phyloP scores from a whole-genome alignment of 2,113 vertebrate genomes.

The Campylomormyrus tamandua region DNA sequence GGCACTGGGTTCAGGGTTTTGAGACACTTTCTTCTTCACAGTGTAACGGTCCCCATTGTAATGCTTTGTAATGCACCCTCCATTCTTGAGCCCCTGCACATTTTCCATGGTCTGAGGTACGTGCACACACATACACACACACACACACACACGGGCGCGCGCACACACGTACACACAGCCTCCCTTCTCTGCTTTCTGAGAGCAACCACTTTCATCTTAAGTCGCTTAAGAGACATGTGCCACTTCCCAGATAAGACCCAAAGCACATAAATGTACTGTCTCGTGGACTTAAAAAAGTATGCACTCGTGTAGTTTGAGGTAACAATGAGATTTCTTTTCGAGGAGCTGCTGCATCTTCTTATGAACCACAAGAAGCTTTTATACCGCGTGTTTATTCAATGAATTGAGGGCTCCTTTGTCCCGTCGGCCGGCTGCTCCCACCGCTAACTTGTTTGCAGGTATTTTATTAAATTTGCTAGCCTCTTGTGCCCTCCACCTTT shows the following conservation, averaged over 20 bases:
- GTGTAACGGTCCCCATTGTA: background rate
- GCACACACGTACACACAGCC: background rate
- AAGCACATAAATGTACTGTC: background rate
- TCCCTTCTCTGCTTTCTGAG: background rate
- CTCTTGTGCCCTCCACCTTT: background rate
- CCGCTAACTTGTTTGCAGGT: background rate
- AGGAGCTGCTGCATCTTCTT: background rate
- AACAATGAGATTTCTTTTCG: background rate
- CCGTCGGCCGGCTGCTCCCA: background rate
- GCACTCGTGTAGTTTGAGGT: background rate
- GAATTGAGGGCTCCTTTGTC: background rate
- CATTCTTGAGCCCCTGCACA: background rate
- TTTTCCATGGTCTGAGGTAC: background rate
- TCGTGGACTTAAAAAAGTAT: background rate
- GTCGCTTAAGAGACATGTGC: background rate
- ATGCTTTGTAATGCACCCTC: background rate
- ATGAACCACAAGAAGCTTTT: background rate
- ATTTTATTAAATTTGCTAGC: background rate
- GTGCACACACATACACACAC: background rate
- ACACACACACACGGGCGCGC: too few relatives aligned
- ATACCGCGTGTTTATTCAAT: background rate
- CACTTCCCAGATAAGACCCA: background rate
- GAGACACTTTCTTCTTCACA: background rate
- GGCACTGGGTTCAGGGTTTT: background rate
- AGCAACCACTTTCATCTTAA: background rate